Conservation (phyloP, 2,797 vertebrate species). For the Sparidentex hasta region DNA sequence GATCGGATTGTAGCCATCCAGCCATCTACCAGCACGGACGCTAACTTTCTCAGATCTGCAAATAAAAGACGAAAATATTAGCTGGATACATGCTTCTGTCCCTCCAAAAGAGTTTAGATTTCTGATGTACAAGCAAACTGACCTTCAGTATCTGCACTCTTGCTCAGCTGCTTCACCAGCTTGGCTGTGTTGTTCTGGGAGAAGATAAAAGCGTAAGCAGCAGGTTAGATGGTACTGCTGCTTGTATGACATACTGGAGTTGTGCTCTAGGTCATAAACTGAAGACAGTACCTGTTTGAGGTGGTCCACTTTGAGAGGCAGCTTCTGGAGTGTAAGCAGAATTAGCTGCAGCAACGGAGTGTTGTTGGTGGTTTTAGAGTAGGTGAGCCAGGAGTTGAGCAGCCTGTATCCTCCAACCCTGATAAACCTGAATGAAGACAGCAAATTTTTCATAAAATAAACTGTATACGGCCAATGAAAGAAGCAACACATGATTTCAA, state of each 20-base stretch:
- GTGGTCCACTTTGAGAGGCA: constrained; percentile 95
- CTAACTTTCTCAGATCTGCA: constrained; percentile 92
- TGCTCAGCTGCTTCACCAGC: constrained; percentile 96
- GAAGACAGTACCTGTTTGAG: constrained; percentile 91
- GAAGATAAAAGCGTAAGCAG: not conserved
- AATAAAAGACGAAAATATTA: not conserved
- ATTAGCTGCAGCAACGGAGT: constrained; percentile 94
- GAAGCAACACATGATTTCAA: not conserved
- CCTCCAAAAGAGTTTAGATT: not conserved
- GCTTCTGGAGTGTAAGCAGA: constrained; percentile 93
- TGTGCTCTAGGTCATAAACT: not conserved
- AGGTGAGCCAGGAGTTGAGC: constrained; percentile 94
- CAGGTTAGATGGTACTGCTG: not conserved
- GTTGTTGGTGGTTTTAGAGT: constrained; percentile 94
- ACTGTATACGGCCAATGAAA: not conserved
- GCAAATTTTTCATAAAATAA: not conserved
- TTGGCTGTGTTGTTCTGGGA: constrained; percentile 97
- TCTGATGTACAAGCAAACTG: constrained; percentile 11
- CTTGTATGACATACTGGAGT: fast-evolving
- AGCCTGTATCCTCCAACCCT: constrained; percentile 93
- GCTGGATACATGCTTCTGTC: not conserved
- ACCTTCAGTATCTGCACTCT: constrained; percentile 95
- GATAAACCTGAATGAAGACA: constrained; percentile 88
- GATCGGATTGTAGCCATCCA: constrained; percentile 98
- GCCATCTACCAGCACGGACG: constrained; percentile 91